Evolutionary conservation across 2,113 vertebrate genomes (phyloP).

Genomic region (Cyanoramphus novaezelandiae): DNA sequence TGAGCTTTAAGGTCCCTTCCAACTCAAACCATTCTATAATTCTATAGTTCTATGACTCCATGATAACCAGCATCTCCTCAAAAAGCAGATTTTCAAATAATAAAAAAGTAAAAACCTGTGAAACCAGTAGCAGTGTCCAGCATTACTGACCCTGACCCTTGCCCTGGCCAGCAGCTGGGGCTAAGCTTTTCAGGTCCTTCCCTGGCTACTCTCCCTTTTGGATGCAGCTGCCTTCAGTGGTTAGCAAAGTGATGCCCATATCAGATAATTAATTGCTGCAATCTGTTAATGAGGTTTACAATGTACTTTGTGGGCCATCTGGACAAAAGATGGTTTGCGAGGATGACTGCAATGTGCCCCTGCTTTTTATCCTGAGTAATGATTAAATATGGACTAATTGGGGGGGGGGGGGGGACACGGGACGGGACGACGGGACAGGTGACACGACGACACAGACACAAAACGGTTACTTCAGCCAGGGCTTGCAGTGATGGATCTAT

Average conservation of each 20-base stretch:
- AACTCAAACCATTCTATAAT: background rate
- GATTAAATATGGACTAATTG: slow-evolving; percentile 8
- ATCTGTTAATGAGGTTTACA: slow-evolving; percentile 38
- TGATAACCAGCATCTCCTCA: background rate
- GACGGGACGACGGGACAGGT: too few species aligned
- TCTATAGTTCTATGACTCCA: background rate
- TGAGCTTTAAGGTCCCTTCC: background rate
- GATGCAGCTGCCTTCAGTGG: background rate
- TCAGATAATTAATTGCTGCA: slow-evolving; percentile 21
- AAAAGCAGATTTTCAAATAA: background rate
- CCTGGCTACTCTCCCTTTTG: background rate
- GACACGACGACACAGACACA: background rate
- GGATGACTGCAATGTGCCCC: background rate
- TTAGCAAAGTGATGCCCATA: background rate
- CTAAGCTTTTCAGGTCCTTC: background rate
- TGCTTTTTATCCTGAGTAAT: background rate
- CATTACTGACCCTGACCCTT: background rate
- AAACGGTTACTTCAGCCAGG: background rate
- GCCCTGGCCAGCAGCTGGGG: background rate
- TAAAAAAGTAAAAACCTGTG: background rate
- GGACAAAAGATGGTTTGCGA: background rate
- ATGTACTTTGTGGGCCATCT: slow-evolving; percentile 18
- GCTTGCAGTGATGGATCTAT: background rate
- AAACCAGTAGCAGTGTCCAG: background rate
- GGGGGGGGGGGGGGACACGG: too few species aligned